Conservation (phyloP, 2,888 invertebrate genomes). For the Cremastinae sp. region DNA sequence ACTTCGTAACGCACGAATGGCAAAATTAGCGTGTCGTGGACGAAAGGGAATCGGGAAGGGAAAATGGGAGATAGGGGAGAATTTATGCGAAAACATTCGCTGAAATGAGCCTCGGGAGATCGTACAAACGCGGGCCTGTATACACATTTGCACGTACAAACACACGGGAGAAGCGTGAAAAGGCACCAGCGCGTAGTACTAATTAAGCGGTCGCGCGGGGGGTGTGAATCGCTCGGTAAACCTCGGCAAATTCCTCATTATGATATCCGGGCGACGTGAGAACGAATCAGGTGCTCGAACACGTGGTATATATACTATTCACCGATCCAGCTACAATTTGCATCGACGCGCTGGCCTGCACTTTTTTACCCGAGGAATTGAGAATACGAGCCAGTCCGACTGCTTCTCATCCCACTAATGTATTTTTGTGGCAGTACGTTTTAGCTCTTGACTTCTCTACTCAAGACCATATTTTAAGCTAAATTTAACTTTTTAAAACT, state of each 20-base stretch:
- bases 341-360: too few relatives aligned
- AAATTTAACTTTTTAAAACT: too few relatives aligned
- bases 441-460: too few relatives aligned
- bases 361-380: too few relatives aligned
- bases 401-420: too few relatives aligned
- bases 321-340: too few relatives aligned
- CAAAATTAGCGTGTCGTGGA: neutral
- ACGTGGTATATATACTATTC: too few relatives aligned
- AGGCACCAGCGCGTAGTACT: constrained; percentile 56
- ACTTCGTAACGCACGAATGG: neutral
- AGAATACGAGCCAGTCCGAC: too few relatives aligned
- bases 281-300: constrained; percentile 58
- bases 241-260: constrained; percentile 65
- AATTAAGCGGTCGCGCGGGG: constrained; percentile 60
- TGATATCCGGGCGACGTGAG: constrained; percentile 61
- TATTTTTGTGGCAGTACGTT: too few relatives aligned
- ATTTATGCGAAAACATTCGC: constrained; percentile 39
- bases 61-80: constrained; percentile 5
- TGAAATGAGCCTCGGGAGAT: constrained; percentile 41
- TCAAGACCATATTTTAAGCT: too few relatives aligned
- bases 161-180: constrained; percentile 11
- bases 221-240: constrained; percentile 60
- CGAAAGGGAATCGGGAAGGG: constrained; percentile 21
- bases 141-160: too few relatives aligned
- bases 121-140: too few relatives aligned